Evolutionary conservation across 2,888 invertebrate genomes (phyloP).

Genomic region (Acleris emargana): DNA sequence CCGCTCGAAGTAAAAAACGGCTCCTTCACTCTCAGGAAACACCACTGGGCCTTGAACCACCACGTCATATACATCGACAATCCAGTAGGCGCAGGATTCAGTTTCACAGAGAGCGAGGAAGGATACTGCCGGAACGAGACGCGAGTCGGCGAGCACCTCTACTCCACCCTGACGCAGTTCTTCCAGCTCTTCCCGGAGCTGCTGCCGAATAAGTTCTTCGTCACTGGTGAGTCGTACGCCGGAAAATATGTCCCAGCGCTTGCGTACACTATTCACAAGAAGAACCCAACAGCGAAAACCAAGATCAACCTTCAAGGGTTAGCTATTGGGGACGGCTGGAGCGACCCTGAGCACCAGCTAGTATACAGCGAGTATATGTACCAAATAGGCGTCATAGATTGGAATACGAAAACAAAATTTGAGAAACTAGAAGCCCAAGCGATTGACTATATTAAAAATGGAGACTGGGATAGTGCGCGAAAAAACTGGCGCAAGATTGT

Average conservation of each 20-base stretch:
- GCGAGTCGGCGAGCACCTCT: slow-evolving; percentile 91
- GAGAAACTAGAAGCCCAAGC: slow-evolving; percentile 4
- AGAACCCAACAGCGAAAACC: slow-evolving; percentile 84
- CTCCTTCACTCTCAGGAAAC: slow-evolving; percentile 85
- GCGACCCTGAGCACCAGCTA: slow-evolving; percentile 37
- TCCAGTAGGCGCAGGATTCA: slow-evolving; percentile 96
- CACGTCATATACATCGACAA: slow-evolving; percentile 95
- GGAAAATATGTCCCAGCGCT: slow-evolving; percentile 91
- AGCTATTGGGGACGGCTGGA: slow-evolving; percentile 37
- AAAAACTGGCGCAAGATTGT: neutral
- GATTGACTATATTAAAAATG: neutral
- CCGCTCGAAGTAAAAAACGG: slow-evolving; percentile 79
- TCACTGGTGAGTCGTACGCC: slow-evolving; percentile 95
- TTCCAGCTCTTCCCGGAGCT: slow-evolving; percentile 92
- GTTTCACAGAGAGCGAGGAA: slow-evolving; percentile 89
- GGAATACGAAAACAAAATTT: slow-evolving; percentile 2
- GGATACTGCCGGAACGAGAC: slow-evolving; percentile 92
- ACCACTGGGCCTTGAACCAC: slow-evolving; percentile 91
- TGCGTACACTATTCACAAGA: slow-evolving; percentile 87
- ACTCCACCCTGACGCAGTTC: slow-evolving; percentile 90
- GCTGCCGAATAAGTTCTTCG: slow-evolving; percentile 90
- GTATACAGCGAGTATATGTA: slow-evolving; percentile 36
- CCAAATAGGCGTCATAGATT: slow-evolving; percentile 36
- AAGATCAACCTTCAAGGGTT: slow-evolving; percentile 84
- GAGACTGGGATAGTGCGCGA: slow-evolving; percentile 12